Evolutionary conservation across 92 coral and sea anemone genomes (phyloP).

Genomic region (Phenganax subtilis): DNA sequence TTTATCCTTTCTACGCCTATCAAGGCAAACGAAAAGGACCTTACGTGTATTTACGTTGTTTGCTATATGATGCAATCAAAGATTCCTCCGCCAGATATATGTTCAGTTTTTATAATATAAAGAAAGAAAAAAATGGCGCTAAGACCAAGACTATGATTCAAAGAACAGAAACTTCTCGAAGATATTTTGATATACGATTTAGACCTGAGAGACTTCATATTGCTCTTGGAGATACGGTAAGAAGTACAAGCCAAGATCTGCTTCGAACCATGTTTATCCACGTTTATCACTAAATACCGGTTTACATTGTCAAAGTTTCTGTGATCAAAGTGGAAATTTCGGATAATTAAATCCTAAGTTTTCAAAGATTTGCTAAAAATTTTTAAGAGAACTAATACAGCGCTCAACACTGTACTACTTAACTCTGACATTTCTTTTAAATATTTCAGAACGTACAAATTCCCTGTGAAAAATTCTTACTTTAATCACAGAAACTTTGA

Average conservation of each 20-base stretch:
- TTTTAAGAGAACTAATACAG: too few species aligned
- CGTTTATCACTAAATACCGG: neutral
- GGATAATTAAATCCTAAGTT: too few species aligned
- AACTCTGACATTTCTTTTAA: too few species aligned
- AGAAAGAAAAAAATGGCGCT: neutral
- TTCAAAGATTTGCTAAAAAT: too few species aligned
- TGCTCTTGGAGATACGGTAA: constrained; percentile 79
- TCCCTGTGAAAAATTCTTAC: too few species aligned
- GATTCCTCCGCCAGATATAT: constrained; percentile 3
- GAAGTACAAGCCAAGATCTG: neutral
- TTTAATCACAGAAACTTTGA: too few species aligned
- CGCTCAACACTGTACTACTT: too few species aligned
- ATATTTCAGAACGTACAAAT: too few species aligned
- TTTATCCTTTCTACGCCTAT: constrained; percentile 33
- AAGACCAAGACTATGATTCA: neutral
- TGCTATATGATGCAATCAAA: neutral
- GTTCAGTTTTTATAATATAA: constrained; percentile 8
- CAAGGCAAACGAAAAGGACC: constrained; percentile 21
- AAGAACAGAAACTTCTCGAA: constrained; percentile 3
- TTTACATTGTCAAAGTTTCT: too few species aligned
- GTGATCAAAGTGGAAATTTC: too few species aligned
- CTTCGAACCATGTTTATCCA: neutral
- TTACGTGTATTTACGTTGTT: constrained; percentile 29
- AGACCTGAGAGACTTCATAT: constrained; percentile 35
- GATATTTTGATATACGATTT: constrained; percentile 17